Evolutionary conservation across 1,140 invertebrate genomes (phyloP).

Genomic region (Sinella curviseta): DNA sequence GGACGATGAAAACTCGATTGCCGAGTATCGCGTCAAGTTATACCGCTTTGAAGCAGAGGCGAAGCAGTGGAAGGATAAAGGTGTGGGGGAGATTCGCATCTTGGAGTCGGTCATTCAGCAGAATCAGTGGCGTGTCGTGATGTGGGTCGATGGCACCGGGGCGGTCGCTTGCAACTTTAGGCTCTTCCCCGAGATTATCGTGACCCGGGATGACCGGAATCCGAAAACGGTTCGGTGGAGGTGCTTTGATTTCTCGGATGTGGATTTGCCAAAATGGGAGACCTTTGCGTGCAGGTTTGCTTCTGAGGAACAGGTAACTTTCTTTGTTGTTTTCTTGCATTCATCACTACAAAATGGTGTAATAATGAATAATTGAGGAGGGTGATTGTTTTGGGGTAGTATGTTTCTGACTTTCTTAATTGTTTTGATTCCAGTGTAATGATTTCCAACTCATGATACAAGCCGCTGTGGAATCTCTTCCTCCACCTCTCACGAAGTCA

Average conservation of each 20-base stretch:
- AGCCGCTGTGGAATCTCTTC: neutral
- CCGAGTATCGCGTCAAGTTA: conserved; percentile 69
- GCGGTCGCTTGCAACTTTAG: neutral
- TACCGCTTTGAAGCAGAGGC: conserved; percentile 64
- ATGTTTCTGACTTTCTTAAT: no score
- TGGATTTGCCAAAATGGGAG: neutral
- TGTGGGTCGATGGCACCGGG: conserved; percentile 68
- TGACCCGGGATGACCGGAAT: neutral
- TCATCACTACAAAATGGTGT: no score
- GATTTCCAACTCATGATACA: neutral
- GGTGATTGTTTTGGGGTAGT: no score
- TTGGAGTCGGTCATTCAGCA: conserved; percentile 65
- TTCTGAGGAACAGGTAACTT: conserved; percentile 9
- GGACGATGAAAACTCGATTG: conserved; percentile 55
- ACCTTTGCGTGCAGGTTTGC: conserved; percentile 7
- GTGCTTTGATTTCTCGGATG: neutral
- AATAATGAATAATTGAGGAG: no score
- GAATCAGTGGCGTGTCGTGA: conserved; percentile 67
- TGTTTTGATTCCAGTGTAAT: neutral
- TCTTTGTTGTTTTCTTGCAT: no score
- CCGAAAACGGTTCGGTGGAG: neutral
- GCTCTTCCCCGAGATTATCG: neutral
- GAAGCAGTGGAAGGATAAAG: conserved; percentile 84
- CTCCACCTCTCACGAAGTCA: neutral
- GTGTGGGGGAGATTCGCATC: conserved; percentile 72